These are phyloP conservation scores for Oligia fasciuncula DNA, from an alignment of 2,888 invertebrate species.

Conservation along the genomic window DNA sequence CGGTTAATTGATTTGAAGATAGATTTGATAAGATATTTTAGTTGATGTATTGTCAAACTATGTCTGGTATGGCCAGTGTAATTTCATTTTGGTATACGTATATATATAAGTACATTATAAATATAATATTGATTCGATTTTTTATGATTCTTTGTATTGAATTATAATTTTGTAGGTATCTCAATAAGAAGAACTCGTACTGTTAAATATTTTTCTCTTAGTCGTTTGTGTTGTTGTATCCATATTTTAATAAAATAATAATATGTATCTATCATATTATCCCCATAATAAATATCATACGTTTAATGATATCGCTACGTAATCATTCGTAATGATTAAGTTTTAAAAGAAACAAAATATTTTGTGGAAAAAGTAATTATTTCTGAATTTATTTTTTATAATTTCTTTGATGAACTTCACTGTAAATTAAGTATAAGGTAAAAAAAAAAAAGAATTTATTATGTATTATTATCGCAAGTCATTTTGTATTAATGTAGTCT, in stretches of 20 bases:
- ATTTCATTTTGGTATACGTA: constrained; percentile 16
- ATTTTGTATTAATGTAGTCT: constrained; percentile 71
- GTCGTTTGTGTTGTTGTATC: constrained; percentile 38
- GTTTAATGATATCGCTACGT: neutral
- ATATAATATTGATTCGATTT: constrained; percentile 1
- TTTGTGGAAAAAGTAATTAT: neutral
- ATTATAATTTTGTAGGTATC: constrained; percentile 26
- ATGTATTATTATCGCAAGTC: constrained; percentile 48
- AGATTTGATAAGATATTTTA: constrained; percentile 18
- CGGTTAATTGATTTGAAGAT: neutral
- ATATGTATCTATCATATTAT: constrained; percentile 22
- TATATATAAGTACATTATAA: neutral
- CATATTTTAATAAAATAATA: constrained; percentile 15
- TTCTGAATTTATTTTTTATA: neutral
- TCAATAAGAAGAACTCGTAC: constrained; percentile 24
- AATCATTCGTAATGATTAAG: neutral
- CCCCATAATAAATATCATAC: neutral
- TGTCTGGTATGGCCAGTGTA: constrained; percentile 8
- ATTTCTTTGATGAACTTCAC: neutral
- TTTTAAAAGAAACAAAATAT: neutral
- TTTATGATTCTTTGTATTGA: constrained; percentile 40
- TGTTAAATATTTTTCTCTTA: constrained; percentile 17
- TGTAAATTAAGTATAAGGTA: neutral
- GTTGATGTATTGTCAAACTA: neutral
- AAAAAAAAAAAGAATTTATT: neutral